Evolutionary conservation across 2,888 invertebrate species (phyloP), one percentile per base, ranked within the genome.

Genomic region (Eristalis arbustorum): DNA sequence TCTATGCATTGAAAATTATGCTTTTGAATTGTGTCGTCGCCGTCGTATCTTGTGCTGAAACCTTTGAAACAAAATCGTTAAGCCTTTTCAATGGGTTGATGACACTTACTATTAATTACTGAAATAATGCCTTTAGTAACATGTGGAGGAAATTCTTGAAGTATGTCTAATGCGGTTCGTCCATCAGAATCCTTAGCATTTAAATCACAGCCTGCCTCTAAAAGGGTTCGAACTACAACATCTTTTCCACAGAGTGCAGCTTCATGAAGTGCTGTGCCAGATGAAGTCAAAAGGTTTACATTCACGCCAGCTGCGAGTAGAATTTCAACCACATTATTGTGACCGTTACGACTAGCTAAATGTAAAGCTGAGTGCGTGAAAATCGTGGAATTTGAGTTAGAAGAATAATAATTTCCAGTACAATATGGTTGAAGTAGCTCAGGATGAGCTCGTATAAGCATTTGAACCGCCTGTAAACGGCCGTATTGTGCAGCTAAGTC

Each of bases 401-500:
- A 23, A 10, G 11, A 25, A 11, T 23, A 25, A 25, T 25, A 40
- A 3, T 56, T 23, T 14, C 83, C 89, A 2, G 88, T 88, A 89
- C 95, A 94, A 93, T 95, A 95, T 90, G 95, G 95, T 89, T 96
- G 95, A 71, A 98, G 95, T 88, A 98, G 94, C 90, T 96, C 96
- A 0, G 98, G 97, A 92, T 97, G 96, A 18, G 96, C 96, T 88
- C 96, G 95, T 40, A 98, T 95, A 88, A 99, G 94, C 90, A 97
- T 94, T 92, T 98, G 96, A 73, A 98, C 98, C 0, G 97, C 97
- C 91, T 98, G 97, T 92, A 97, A 93, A 1, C 93, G 91, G 90
- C 97, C 97, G 93, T 97, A 97, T 93, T 98, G 98, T 72, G 98
- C 97, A 10, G 99, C 98, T 84, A 99, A 95, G 92, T 99, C 99